phyloP scores from a whole-genome alignment of 2,888 invertebrate genomes.

The Sphaeridia pumilis region DNA sequence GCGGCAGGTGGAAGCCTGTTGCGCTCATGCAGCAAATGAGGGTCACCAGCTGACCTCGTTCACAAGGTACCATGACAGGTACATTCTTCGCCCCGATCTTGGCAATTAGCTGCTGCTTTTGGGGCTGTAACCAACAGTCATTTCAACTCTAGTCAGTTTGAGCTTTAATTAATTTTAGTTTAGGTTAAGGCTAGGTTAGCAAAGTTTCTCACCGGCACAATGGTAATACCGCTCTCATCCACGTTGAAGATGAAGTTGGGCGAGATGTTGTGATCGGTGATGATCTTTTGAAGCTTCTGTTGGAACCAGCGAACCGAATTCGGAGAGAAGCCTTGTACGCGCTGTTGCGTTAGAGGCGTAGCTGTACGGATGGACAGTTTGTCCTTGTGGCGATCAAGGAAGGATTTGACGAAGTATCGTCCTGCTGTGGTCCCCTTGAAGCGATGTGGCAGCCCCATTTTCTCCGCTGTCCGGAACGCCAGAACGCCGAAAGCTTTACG shows the following conservation, averaged over 20 bases:
- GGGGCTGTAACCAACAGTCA: not conserved
- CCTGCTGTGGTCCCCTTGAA: conserved; percentile 1
- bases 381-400: not conserved
- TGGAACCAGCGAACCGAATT: not conserved
- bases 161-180: no score
- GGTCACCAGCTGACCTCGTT: not conserved
- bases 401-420: not conserved
- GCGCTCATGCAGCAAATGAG: not conserved
- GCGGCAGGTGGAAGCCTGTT: not conserved
- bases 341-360: not conserved
- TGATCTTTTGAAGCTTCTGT: not conserved
- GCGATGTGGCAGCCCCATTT: not conserved
- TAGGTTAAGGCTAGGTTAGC: no score
- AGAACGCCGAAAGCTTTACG: not conserved
- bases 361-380: not conserved
- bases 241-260: not conserved
- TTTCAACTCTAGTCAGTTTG: not conserved
- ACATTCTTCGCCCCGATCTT: not conserved
- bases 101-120: not conserved
- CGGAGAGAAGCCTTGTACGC: not conserved
- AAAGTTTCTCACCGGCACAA: conserved; percentile 1
- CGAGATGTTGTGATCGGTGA: not conserved
- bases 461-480: not conserved
- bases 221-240: not conserved
- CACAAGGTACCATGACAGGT: not conserved